phyloP scores from a whole-genome alignment of 2,797 vertebrate species.

The Notamacropus eugenii region DNA sequence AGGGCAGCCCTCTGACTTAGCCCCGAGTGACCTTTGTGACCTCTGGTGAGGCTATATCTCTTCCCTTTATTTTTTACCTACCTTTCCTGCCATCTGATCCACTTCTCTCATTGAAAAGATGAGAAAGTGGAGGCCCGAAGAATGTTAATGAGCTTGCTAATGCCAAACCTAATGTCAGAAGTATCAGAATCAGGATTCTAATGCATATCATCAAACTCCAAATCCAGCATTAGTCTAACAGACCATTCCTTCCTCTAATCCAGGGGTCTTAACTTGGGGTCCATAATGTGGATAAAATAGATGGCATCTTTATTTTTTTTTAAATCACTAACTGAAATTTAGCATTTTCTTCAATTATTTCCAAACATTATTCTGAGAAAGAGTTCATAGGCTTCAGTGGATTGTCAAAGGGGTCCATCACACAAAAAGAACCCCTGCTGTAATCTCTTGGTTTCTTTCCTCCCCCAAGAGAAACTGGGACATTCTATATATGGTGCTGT shows the following conservation, averaged over 20 bases:
- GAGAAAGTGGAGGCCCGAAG: not conserved
- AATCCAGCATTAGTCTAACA: not conserved
- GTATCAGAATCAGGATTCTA: not conserved
- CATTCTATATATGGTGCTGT: not conserved
- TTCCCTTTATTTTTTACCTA: conserved; percentile 9
- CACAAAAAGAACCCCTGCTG: not conserved
- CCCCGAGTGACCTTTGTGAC: conserved; percentile 7
- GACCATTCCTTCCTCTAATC: not conserved
- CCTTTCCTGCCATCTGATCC: not conserved
- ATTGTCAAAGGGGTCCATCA: not conserved
- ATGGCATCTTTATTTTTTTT: not conserved
- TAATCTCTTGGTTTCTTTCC: not conserved
- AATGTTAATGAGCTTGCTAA: not conserved
- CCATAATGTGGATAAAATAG: not conserved
- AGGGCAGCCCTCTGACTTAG: not conserved
- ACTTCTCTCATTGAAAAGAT: not conserved
- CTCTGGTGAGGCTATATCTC: not conserved
- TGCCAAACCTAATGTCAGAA: not conserved
- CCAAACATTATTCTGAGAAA: not conserved
- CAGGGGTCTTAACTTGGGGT: not conserved
- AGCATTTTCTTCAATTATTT: not conserved
- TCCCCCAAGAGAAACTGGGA: not conserved
- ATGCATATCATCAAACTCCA: not conserved
- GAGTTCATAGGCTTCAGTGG: not conserved
- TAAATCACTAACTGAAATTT: not conserved